Percentiles rank a stretch among this genome's conserved stretches.
Conservation (phyloP, 2,797 vertebrate species). For the Petrocephalus sullivani region DNA sequence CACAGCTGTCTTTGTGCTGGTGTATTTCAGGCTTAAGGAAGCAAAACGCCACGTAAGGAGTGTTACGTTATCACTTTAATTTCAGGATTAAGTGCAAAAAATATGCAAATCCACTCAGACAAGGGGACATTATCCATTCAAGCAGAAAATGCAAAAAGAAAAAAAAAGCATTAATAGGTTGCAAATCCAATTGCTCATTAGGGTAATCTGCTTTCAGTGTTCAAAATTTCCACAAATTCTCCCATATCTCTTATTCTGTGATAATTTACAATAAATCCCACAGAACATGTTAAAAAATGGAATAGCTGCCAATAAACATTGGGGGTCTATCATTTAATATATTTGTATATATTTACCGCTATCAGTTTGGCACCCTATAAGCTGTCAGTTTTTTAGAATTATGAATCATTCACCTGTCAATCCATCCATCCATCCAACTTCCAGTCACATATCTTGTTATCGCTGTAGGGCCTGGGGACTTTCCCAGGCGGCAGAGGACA, state of each 20-base stretch:
- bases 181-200: constrained; percentile 6
- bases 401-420: neutral
- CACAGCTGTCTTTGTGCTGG: neutral
- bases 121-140: neutral
- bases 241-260: neutral
- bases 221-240: neutral
- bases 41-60: neutral
- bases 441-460: neutral
- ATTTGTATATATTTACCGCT: neutral
- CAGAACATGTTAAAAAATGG: neutral
- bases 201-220: neutral
- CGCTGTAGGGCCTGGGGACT: neutral
- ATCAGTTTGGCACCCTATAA: neutral
- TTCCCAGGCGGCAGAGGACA: neutral
- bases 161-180: neutral
- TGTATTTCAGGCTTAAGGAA: neutral
- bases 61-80: neutral
- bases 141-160: neutral
- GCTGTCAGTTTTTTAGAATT: neutral
- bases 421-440: neutral
- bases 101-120: constrained; percentile 9
- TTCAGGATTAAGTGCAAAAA: neutral
- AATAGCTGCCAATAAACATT: neutral
- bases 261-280: neutral
- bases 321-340: neutral